Percentiles rank a stretch among this genome's conserved stretches.
phyloP scores from a whole-genome alignment of 2,113 vertebrate genomes.

The Pardalotus punctatus region DNA sequence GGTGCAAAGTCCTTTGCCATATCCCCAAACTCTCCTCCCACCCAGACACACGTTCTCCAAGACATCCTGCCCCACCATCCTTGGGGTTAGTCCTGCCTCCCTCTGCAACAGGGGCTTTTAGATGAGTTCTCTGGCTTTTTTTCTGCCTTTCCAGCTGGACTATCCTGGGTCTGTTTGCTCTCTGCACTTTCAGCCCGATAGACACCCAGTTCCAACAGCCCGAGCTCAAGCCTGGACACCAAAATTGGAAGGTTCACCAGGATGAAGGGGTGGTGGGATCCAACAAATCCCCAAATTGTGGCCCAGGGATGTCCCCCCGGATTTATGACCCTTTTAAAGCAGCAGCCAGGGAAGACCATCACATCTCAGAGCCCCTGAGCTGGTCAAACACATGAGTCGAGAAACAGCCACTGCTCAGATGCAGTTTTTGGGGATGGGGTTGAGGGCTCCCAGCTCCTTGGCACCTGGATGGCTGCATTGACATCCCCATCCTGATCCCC shows the following conservation, averaged over 20 bases:
- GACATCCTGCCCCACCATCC: background rate
- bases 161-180: background rate
- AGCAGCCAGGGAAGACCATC: background rate
- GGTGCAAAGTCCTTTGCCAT: background rate
- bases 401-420: background rate
- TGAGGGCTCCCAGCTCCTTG: background rate
- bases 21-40: background rate
- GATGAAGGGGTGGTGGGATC: background rate
- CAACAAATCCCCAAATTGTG: background rate
- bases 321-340: background rate
- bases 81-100: background rate
- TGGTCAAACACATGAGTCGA: background rate
- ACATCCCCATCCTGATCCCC: background rate
- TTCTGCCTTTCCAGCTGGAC: background rate
- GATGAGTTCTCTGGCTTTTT: background rate
- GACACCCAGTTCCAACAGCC: background rate
- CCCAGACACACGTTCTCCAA: accelerated
- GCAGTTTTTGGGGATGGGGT: background rate
- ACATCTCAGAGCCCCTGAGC: accelerated
- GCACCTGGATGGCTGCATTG: accelerated
- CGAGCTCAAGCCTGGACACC: background rate
- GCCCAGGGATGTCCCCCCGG: background rate
- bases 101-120: accelerated
- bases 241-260: background rate
- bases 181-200: background rate